These are phyloP conservation scores for Chionodraco myersi DNA, from an alignment of 2,113 vertebrate species.

Conservation along the genomic window DNA sequence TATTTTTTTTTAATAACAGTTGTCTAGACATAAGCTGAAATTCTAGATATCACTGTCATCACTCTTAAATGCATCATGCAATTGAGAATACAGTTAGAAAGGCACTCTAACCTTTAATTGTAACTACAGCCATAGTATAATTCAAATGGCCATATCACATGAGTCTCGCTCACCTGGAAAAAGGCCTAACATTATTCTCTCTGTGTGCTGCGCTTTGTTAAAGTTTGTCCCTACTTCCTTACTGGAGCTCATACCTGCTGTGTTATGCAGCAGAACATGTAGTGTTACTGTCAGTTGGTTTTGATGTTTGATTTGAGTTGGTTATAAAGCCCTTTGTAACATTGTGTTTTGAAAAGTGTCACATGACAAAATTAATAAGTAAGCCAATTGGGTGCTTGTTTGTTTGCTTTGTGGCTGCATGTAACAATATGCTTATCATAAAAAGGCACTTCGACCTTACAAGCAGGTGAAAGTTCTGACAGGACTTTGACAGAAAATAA, in stretches of 20 bases:
- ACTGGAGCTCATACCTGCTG: background rate
- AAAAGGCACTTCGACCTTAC: background rate
- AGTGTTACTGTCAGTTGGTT: background rate
- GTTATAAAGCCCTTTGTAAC: background rate
- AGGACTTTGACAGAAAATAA: background rate
- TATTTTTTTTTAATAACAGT: background rate
- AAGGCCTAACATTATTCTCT: background rate
- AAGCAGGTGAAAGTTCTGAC: background rate
- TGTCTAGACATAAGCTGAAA: background rate
- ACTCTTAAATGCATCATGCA: background rate
- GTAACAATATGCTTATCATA: conserved; percentile 5
- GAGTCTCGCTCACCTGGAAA: background rate
- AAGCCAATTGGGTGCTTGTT: background rate
- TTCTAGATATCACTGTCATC: no score
- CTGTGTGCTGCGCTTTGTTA: background rate
- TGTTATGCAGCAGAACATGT: background rate
- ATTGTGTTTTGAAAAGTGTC: background rate
- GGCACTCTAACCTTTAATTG: background rate
- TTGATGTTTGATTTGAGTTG: background rate
- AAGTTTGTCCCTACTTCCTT: background rate
- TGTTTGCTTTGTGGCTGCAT: background rate
- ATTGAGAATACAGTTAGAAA: background rate
- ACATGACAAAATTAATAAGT: background rate
- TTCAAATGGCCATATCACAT: background rate
- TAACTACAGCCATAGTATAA: background rate